Evolutionary conservation across 2,888 invertebrate genomes (phyloP), one percentile per base, ranked within the genome.

Genomic region (Hybos culiciformis): DNA sequence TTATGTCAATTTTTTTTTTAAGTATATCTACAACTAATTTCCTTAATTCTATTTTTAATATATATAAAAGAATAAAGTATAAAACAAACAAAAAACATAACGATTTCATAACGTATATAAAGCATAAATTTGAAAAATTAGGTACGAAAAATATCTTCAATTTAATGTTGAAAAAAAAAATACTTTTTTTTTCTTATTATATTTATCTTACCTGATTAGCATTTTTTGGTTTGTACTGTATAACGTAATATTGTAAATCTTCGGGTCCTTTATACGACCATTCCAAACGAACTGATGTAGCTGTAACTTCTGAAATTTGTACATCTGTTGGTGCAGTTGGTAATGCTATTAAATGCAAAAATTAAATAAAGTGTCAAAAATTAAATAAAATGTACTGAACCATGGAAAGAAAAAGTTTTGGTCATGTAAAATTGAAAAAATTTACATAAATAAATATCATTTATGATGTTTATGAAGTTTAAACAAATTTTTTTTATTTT

Each of bases 201-300:
- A 26, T 37, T 43, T 24, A 42, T 26, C 53, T 59, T 58, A 74
- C 75, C 70, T 77, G 77, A 67, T 87, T 86, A 42, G 90, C 87
- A 66, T 84, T 85, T 72, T 91, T 92, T 37, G 91, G 91, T 65
- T 93, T 93, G 74, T 93, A 94, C 67, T 92, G 91, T 57, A 97
- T 88, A 53, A 93, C 87, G 70, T 93, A 97, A 66, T 93, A 93
- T 57, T 84, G 84, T n/a, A 93, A 77, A 56, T 92, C 91, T 58
- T 87, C 86, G 2, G 84, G 78, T 12, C 83, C 81, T 56, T 82
- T 84, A 68, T 91, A 90, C 1, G 86, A 82, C 97, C 97, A 98
- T 12, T 85, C 80, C 45, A 98, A 72, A 42, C 90, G 78, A 19
- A 97, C 91, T 3, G 92, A 87, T 17, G 88, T 87, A 7, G 94